phyloP scores from a whole-genome alignment of 2,113 vertebrate genomes.

The Mastomys natalensis region DNA sequence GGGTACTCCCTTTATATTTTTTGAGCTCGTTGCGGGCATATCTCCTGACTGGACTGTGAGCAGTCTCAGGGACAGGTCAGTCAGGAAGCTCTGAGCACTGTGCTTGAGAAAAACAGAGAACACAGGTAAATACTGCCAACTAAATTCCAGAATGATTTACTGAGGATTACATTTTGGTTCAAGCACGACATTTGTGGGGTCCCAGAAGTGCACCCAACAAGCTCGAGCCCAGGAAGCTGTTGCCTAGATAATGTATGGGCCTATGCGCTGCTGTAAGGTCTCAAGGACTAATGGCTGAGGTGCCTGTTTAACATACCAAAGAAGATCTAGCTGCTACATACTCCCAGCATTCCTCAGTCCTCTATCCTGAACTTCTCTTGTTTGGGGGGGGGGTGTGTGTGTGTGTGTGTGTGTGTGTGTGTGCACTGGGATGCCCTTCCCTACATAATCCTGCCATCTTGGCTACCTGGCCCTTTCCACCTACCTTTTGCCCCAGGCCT shows the following conservation, averaged over 20 bases:
- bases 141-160: background rate
- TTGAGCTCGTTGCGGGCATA: background rate
- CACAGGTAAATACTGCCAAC: background rate
- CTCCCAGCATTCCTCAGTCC: background rate
- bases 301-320: background rate
- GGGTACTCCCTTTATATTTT: background rate
- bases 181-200: background rate
- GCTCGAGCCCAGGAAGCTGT: fast-evolving
- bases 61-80: background rate
- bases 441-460: background rate
- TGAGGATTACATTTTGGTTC: background rate
- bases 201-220: background rate
- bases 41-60: background rate
- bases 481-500: background rate
- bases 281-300: background rate
- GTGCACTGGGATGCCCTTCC: background rate
- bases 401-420: no score
- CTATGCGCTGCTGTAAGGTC: background rate
- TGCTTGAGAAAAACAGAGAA: background rate
- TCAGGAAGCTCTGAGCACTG: background rate
- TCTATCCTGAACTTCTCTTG: background rate
- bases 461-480: background rate
- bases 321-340: background rate
- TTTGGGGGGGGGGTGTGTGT: no score
- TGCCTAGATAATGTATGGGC: background rate